Conservation (phyloP, 2,888 invertebrate species). For the Macrophya annulata region DNA sequence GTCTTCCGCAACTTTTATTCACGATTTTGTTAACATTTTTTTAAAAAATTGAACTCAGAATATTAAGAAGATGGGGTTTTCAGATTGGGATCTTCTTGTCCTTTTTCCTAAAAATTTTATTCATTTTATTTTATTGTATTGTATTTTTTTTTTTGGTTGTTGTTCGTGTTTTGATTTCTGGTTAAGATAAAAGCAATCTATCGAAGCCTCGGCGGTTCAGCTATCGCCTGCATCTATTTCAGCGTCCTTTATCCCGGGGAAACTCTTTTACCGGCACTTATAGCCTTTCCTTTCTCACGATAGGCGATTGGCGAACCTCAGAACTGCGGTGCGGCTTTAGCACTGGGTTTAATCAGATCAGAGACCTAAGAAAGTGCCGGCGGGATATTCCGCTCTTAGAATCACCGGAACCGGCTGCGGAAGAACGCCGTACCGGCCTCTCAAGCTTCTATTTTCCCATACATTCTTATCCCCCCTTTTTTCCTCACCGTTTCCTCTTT, state of each 20-base stretch:
- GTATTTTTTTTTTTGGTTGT: neutral
- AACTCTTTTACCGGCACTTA: conserved; percentile 49
- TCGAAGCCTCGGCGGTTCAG: neutral
- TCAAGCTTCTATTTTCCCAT: conserved; percentile 4
- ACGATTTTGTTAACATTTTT: neutral
- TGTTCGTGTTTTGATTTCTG: conserved; percentile 6
- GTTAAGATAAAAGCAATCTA: neutral
- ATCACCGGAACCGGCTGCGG: conserved; percentile 11
- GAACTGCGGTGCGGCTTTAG: conserved; percentile 27
- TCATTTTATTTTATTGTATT: neutral
- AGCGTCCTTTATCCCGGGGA: conserved; percentile 2
- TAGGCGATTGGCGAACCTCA: conserved; percentile 46
- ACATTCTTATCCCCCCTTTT: neutral
- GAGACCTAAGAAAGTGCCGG: conserved; percentile 40
- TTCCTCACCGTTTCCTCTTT: neutral
- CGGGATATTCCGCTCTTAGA: conserved; percentile 30
- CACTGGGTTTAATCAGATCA: conserved; percentile 47
- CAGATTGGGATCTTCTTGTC: neutral
- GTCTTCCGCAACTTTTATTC: no score
- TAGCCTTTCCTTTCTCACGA: conserved; percentile 43
- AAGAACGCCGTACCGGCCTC: neutral
- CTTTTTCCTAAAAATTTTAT: neutral
- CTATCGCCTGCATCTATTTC: conserved; percentile 40
- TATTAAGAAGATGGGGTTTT: neutral
- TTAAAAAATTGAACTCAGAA: neutral